Conservation (phyloP, 2,113 vertebrate genomes). For the Neoarius graeffei region DNA sequence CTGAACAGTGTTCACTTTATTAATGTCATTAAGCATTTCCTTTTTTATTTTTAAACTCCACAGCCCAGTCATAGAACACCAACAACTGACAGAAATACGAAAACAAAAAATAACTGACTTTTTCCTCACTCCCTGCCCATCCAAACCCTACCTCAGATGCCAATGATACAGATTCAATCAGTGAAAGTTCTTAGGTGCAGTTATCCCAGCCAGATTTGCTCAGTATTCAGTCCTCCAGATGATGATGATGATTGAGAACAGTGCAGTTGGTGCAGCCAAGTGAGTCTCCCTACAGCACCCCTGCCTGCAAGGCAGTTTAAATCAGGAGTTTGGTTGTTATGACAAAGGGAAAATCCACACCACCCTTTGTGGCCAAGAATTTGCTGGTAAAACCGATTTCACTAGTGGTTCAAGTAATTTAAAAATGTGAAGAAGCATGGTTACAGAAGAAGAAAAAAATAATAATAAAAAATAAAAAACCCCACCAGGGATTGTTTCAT, state of each 20-base stretch:
- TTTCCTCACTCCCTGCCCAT: background rate
- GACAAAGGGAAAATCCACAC: background rate
- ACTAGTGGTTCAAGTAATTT: conserved; percentile 2
- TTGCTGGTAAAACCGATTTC: conserved; percentile 7
- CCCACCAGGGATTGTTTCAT: background rate
- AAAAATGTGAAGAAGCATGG: background rate
- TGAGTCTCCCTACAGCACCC: background rate
- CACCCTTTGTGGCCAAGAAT: background rate
- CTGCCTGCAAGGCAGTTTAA: background rate
- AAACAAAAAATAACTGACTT: background rate
- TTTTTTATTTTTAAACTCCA: background rate
- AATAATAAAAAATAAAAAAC: background rate
- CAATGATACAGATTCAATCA: too few relatives aligned
- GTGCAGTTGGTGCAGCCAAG: background rate
- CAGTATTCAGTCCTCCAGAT: background rate
- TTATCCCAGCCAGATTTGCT: background rate
- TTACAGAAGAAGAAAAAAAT: background rate
- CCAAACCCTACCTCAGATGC: background rate
- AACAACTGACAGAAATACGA: background rate
- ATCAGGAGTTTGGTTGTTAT: background rate
- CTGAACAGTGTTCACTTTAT: background rate
- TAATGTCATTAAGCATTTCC: background rate
- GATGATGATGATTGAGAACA: background rate
- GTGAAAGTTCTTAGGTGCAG: background rate
- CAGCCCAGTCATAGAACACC: background rate